Percentiles rank a stretch among this genome's conserved stretches.
phyloP scores from a whole-genome alignment of 2,797 vertebrate genomes.

The Melanotaenia pygmaea region DNA sequence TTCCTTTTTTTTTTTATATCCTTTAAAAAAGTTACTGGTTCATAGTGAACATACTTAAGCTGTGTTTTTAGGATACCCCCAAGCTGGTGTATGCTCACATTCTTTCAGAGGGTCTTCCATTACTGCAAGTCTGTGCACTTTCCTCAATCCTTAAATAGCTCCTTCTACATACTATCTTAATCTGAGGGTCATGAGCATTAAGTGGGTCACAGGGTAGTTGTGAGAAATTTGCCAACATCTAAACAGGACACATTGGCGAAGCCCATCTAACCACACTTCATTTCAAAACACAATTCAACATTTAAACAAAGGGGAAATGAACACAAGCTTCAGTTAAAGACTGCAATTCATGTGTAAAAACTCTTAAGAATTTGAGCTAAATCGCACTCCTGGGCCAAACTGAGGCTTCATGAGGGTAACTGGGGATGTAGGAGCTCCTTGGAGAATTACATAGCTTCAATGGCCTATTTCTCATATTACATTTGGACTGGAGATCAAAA shows the following conservation, averaged over 20 bases:
- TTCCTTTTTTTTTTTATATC: not conserved
- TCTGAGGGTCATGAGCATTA: slow-evolving; percentile 53
- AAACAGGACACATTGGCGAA: not conserved
- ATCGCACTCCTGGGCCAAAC: not conserved
- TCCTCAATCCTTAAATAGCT: slow-evolving; percentile 58
- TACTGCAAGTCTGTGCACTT: slow-evolving; percentile 2
- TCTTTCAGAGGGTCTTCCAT: slow-evolving; percentile 11
- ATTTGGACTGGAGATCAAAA: not conserved
- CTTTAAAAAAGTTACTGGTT: not conserved
- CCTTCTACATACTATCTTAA: slow-evolving; percentile 57
- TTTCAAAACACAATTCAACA: not conserved
- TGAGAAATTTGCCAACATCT: slow-evolving; percentile 16
- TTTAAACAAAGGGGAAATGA: not conserved
- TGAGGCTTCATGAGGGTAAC: not conserved
- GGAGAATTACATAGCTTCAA: not conserved
- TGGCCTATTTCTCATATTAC: not conserved
- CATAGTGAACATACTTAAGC: slow-evolving; percentile 5
- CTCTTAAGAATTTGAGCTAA: not conserved
- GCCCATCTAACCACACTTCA: too few species aligned
- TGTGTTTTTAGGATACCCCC: not conserved
- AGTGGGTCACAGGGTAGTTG: slow-evolving; percentile 56
- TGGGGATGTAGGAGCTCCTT: not conserved
- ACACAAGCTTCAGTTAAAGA: not conserved
- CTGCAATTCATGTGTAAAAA: not conserved
- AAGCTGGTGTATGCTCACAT: slow-evolving; percentile 3